Conservation (phyloP, 64 coral and sea anemone genomes). For the Pocillopora verrucosa region DNA sequence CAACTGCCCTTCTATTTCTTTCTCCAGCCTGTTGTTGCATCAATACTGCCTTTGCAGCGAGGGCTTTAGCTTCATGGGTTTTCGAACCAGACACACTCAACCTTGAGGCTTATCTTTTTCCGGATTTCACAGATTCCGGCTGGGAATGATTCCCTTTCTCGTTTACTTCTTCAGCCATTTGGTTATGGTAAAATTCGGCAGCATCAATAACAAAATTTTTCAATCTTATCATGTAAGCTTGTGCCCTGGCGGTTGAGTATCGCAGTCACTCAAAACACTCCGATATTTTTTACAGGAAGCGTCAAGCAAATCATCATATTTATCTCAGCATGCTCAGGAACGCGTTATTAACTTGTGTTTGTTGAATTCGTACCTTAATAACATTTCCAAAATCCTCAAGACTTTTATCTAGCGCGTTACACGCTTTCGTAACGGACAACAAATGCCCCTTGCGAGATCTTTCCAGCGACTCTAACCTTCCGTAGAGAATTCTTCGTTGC, state of each 20-base stretch:
- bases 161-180: background rate
- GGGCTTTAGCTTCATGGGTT: background rate
- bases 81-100: background rate
- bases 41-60: background rate
- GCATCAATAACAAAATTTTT: conserved; percentile 5
- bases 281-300: conserved; percentile 16
- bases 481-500: background rate
- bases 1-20: background rate
- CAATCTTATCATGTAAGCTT: background rate
- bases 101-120: background rate
- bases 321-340: conserved; percentile 5
- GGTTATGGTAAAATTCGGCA: background rate
- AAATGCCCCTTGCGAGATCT: conserved; percentile 10
- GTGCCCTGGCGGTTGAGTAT: background rate
- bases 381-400: background rate
- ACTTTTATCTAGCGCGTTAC: conserved; percentile 1
- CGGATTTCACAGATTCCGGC: background rate
- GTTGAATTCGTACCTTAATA: conserved; percentile 6
- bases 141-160: background rate
- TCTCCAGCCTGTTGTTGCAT: conserved; percentile 17
- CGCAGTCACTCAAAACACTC: background rate
- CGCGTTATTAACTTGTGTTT: conserved; percentile 10
- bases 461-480: conserved; percentile 6
- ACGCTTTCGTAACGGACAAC: background rate
- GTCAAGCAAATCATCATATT: conserved; percentile 16